Percentiles rank a stretch among this genome's conserved stretches.
Evolutionary conservation across 2,888 invertebrate species (phyloP).

Genomic region (Morpho achilles): DNA sequence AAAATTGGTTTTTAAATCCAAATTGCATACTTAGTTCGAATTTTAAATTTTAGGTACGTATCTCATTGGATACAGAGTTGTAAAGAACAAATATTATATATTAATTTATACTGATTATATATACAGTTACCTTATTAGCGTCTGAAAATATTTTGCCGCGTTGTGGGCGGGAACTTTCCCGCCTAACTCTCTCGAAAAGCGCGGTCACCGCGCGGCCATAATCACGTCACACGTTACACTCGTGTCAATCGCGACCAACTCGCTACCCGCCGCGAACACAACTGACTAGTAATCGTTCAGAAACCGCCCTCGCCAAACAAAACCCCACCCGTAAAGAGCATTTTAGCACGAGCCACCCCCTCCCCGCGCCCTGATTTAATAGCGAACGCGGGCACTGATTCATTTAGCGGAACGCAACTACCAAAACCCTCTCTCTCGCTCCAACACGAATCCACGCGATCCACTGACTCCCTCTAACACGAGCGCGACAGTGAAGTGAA

Average conservation of each 20-base stretch:
- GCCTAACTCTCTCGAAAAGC: conserved; percentile 61
- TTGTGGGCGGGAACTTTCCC: conserved; percentile 75
- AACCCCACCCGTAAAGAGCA: conserved; percentile 77
- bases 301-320: conserved; percentile 77
- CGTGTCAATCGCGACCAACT: conserved; percentile 36
- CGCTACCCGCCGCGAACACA: conserved; percentile 37
- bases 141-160: conserved; percentile 77
- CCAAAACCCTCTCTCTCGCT: conserved; percentile 61
- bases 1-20: no score
- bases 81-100: no score
- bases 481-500: conserved; percentile 33
- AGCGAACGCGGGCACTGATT: conserved; percentile 78
- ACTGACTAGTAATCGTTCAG: conserved; percentile 56
- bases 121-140: conserved; percentile 72
- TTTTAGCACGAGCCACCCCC: conserved; percentile 70
- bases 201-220: conserved; percentile 71
- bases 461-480: conserved; percentile 39
- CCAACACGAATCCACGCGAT: conserved; percentile 39
- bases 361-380: conserved; percentile 76
- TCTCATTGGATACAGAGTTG: no score
- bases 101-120: no score
- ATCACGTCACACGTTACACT: conserved; percentile 50
- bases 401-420: conserved; percentile 77
- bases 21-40: no score
- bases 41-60: no score